phyloP scores from a whole-genome alignment of 1,140 invertebrate species.

The Macrocentrus cingulum region DNA sequence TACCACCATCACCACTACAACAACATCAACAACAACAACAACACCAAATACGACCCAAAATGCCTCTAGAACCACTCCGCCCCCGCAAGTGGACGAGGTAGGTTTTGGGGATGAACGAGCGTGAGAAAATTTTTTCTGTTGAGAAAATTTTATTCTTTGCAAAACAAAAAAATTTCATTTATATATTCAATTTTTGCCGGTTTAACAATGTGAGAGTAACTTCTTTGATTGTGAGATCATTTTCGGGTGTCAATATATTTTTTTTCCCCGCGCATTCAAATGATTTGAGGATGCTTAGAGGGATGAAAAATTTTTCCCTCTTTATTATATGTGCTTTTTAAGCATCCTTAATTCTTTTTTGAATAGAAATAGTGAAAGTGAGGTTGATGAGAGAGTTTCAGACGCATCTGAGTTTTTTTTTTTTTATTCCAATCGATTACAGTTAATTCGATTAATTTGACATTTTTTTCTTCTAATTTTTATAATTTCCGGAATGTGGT shows the following conservation, averaged over 20 bases:
- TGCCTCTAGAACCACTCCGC: slow-evolving; percentile 49
- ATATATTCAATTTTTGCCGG: too few relatives aligned
- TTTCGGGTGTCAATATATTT: slow-evolving; percentile 2
- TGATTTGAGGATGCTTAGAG: too few relatives aligned
- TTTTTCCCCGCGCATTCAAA: too few relatives aligned
- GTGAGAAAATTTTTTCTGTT: neutral
- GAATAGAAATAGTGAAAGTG: too few relatives aligned
- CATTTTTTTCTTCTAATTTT: slow-evolving; percentile 13
- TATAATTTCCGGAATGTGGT: slow-evolving; percentile 32
- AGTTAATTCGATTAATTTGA: slow-evolving; percentile 3
- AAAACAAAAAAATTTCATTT: too few relatives aligned
- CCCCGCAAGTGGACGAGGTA: slow-evolving; percentile 56
- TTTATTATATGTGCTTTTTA: too few relatives aligned
- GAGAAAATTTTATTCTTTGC: neutral
- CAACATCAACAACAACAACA: slow-evolving; percentile 36
- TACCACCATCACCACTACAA: slow-evolving; percentile 42
- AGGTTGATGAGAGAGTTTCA: too few relatives aligned
- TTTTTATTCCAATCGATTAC: too few relatives aligned
- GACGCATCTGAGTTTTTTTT: too few relatives aligned
- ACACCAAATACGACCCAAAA: slow-evolving; percentile 54
- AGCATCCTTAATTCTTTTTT: too few relatives aligned
- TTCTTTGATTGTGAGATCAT: neutral
- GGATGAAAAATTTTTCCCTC: too few relatives aligned
- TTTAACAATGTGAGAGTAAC: slow-evolving; percentile 9
- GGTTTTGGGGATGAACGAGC: slow-evolving; percentile 46